Conservation (phyloP, 2,113 vertebrate genomes). For the Cynopterus brachyotis region DNA sequence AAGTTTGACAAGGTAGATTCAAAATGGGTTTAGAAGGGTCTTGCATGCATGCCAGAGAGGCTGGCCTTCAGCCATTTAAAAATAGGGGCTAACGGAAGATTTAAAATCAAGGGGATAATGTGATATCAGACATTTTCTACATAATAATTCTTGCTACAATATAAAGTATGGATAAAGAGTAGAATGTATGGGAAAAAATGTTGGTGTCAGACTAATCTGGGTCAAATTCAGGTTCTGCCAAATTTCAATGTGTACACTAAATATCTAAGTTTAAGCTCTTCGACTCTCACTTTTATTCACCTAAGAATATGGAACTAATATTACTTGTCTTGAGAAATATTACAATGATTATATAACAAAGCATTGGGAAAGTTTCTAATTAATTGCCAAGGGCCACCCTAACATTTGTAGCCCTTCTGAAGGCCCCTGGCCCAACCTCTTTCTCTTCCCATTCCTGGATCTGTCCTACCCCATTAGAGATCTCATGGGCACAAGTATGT, state of each 20-base stretch:
- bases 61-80: background rate
- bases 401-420: background rate
- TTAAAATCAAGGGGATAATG: conserved; percentile 15
- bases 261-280: background rate
- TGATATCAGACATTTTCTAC: background rate
- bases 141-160: background rate
- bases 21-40: background rate
- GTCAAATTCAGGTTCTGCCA: background rate
- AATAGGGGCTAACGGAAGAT: background rate
- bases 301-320: background rate
- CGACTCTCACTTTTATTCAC: background rate
- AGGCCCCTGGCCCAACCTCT: background rate
- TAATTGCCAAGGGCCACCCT: background rate
- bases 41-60: background rate
- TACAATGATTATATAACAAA: background rate
- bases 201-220: background rate
- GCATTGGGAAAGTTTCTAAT: background rate
- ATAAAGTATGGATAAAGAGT: background rate
- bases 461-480: background rate
- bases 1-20: background rate
- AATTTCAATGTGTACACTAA: background rate
- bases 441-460: background rate
- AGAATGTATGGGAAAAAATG: background rate
- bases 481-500: background rate
- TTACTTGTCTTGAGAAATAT: background rate